Conservation (phyloP, 2,797 vertebrate species). For the Vespertilio murinus region DNA sequence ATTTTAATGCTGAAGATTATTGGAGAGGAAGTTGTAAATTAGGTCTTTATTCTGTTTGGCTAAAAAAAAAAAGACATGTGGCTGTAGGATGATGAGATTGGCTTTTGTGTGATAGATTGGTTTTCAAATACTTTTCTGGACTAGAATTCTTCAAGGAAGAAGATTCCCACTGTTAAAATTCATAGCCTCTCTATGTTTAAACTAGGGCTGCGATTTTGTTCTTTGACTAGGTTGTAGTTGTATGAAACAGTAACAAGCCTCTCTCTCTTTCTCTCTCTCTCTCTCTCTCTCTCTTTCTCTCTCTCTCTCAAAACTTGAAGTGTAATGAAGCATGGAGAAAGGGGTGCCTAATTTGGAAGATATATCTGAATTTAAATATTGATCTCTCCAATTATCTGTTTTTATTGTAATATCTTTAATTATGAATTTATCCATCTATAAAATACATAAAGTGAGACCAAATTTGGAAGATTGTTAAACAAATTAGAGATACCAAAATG, state of each 20-base stretch:
- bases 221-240: background rate
- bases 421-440: background rate
- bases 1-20: background rate
- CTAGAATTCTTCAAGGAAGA: background rate
- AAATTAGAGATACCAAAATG: background rate
- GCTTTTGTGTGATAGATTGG: background rate
- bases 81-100: background rate
- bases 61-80: background rate
- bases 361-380: background rate
- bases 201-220: background rate
- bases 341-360: background rate
- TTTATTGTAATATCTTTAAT: background rate
- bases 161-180: background rate
- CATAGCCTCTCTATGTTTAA: slow-evolving; percentile 2
- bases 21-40: background rate
- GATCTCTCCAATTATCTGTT: background rate
- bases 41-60: background rate
- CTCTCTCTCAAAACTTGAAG: background rate
- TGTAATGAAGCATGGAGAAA: background rate
- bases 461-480: background rate
- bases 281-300: background rate
- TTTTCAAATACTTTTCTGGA: background rate
- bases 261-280: background rate
- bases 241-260: background rate
- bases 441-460: background rate